Conservation (phyloP, 2,113 vertebrate genomes). For the Otolemur garnettii region DNA sequence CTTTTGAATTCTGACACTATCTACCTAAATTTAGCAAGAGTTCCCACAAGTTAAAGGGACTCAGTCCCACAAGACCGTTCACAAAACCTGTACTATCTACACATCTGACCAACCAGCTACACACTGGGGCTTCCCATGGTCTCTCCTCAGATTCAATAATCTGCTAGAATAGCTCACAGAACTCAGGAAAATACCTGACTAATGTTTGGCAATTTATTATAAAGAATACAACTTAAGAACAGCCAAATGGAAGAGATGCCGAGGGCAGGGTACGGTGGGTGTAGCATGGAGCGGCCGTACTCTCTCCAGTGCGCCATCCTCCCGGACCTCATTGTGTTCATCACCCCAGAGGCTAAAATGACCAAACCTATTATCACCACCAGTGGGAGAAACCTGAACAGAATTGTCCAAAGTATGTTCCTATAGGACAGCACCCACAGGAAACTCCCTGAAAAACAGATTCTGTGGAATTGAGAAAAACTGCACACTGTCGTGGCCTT, state of each 20-base stretch:
- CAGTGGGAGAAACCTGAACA: not conserved
- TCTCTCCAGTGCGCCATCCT: not conserved
- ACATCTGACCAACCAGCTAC: not conserved
- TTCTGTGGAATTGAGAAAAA: not conserved
- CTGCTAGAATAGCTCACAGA: not conserved
- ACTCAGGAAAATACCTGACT: not conserved
- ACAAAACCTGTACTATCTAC: not conserved
- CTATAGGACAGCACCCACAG: not conserved
- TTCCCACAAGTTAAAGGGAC: not conserved
- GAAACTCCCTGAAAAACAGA: not conserved
- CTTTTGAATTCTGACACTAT: not conserved
- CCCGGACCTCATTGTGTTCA: not conserved
- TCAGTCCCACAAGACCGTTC: not conserved
- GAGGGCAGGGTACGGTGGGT: not conserved
- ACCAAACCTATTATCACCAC: not conserved
- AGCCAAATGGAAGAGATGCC: not conserved
- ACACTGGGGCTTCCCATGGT: not conserved
- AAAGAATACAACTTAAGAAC: not conserved
- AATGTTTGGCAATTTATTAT: not conserved
- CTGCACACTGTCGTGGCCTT: not conserved
- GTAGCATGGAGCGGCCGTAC: fast-evolving
- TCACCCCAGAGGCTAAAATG: not conserved
- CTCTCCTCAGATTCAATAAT: not conserved
- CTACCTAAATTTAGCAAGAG: not conserved
- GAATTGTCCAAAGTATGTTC: not conserved